Base-by-base conservation (phyloP, 1,140 invertebrate species). In the Papilio machaon region DNA sequence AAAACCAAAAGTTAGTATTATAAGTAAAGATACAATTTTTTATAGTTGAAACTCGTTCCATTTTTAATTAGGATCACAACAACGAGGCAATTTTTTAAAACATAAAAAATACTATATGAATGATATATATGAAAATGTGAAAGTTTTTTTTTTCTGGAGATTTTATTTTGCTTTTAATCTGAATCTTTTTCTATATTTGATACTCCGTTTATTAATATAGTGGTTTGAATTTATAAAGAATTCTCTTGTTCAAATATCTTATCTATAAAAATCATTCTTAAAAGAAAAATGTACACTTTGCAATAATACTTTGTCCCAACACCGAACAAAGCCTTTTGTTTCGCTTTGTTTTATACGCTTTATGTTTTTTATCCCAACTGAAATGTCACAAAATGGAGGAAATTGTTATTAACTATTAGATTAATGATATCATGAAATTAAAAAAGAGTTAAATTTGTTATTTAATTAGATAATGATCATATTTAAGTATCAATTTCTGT, bases 251-350 rank as follows among this genome's bases (percentile, higher is more conserved):
- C 3, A n/a, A 64, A 79, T 58, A 78, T 52, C 35, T 64, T 79
- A 79, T 79, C 58, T 79, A 67, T 79, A 64, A 79, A 79, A 67
- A 79, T 79, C 38, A 38, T 64, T 79, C 58, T 79, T 79, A 46
- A 79, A 79, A 79, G 76, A 64, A 79, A 79, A 79, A 47, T 79
- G 54, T 79, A 46, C 10, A 79, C n/a, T 64, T 35, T 23, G 76
- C 35, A 46, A 79, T 79, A 43, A 46, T 49, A 64, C 76, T 79
- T 79, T 79, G 76, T 79, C 76, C 43, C 38, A 10, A 46, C 76
- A 19, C 38, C 10, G 15, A 64, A 79, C 76, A 79, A 79, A 79
- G 76, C 46, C 46, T 49, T 75, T 75, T 75, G 43, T 75, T 30
- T 13, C 46, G 23, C 73, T 75, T 75, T 75, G 73, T 75, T 47